A percentile compares a stretch with the other conserved stretches of the same genome.
Evolutionary conservation across 2,113 vertebrate species (phyloP).

Genomic region (Lepus timidus): DNA sequence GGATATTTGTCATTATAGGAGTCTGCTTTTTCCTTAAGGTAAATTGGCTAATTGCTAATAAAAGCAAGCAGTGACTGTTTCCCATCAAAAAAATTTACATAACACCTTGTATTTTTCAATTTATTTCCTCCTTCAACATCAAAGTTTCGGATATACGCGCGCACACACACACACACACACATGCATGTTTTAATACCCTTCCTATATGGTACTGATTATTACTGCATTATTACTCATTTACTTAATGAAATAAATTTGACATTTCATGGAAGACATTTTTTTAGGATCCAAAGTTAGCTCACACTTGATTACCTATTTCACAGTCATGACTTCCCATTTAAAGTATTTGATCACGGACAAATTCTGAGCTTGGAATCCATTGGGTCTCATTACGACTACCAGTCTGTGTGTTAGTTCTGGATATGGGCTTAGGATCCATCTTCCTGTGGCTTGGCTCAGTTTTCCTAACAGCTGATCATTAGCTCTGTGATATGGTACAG

Average conservation of each 20-base stretch:
- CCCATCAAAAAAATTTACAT: neutral
- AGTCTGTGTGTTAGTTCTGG: neutral
- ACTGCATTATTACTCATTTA: neutral
- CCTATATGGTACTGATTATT: neutral
- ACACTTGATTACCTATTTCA: neutral
- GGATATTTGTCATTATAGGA: too few species aligned
- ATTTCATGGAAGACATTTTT: neutral
- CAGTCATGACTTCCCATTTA: neutral
- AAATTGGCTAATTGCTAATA: neutral
- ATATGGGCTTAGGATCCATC: neutral
- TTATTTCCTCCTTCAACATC: neutral
- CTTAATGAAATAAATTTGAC: neutral
- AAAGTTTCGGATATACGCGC: neutral
- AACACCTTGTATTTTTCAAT: neutral
- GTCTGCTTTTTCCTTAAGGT: neutral
- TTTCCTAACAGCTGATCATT: neutral
- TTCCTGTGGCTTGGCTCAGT: neutral
- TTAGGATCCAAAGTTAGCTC: neutral
- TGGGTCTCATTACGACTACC: rapidly evolving
- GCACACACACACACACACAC: neutral
- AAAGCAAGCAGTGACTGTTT: neutral
- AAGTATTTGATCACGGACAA: neutral
- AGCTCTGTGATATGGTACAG: neutral
- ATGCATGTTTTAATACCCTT: neutral
- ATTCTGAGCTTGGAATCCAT: neutral